Conservation (phyloP, 2,888 invertebrate species). For the Limnephilus marmoratus region DNA sequence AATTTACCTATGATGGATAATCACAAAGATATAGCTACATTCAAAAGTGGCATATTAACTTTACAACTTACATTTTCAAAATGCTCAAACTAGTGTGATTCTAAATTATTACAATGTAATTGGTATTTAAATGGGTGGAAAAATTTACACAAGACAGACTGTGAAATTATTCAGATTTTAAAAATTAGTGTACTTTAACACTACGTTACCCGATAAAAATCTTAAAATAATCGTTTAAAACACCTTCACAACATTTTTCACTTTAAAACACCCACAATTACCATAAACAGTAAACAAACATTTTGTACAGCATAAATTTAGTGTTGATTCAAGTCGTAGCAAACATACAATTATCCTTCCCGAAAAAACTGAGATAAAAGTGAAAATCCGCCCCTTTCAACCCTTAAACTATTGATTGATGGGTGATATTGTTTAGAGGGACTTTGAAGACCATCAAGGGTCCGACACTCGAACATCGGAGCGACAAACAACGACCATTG, state of each 20-base stretch:
- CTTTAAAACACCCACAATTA: not conserved
- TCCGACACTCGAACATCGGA: constrained; percentile 13
- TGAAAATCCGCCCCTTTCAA: not conserved
- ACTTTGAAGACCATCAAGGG: not conserved
- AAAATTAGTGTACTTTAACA: not conserved
- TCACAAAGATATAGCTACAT: too few species aligned
- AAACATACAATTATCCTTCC: not conserved
- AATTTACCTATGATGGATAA: too few species aligned
- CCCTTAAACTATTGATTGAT: constrained; percentile 22
- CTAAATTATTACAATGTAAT: not conserved
- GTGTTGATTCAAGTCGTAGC: not conserved
- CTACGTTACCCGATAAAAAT: not conserved
- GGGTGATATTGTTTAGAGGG: not conserved
- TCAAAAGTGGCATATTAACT: too few species aligned
- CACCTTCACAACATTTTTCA: not conserved
- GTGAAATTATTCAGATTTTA: not conserved
- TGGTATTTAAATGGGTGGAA: not conserved
- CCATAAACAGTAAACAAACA: not conserved
- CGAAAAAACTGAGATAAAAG: not conserved
- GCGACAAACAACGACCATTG: constrained; percentile 34
- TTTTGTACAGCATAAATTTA: not conserved
- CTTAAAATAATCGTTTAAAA: not conserved
- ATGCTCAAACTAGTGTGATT: too few species aligned
- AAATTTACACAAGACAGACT: too few species aligned
- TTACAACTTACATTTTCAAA: too few species aligned